Evolutionary conservation across 2,888 invertebrate genomes (phyloP).

Genomic region (Parascotia fuliginaria): DNA sequence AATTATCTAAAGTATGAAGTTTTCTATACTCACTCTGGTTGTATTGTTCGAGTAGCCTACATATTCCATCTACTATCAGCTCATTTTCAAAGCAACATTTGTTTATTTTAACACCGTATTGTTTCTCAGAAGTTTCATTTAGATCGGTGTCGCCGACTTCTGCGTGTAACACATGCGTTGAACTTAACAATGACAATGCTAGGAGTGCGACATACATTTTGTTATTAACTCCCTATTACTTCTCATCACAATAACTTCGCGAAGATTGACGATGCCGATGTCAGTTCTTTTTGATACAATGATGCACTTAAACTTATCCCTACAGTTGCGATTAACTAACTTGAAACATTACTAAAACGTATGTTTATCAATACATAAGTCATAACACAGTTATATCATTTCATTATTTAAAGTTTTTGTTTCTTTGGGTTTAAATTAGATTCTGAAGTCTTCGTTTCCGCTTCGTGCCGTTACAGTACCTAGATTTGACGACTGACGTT

Average conservation of each 20-base stretch:
- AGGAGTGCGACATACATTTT: constrained; percentile 51
- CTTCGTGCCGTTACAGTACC: constrained; percentile 16
- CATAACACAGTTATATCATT: too few relatives aligned
- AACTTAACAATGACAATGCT: constrained; percentile 66
- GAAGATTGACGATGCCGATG: constrained; percentile 11
- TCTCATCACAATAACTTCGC: constrained; percentile 36
- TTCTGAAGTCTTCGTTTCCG: constrained; percentile 20
- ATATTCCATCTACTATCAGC: constrained; percentile 88
- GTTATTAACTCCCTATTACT: constrained; percentile 27
- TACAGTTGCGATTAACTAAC: constrained; percentile 1
- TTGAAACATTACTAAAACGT: constrained; percentile 11
- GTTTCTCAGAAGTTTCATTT: constrained; percentile 77
- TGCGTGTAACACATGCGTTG: constrained; percentile 42
- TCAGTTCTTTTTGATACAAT: constrained; percentile 25
- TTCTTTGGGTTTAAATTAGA: constrained; percentile 29
- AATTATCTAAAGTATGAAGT: too few relatives aligned
- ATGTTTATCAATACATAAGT: constrained; percentile 4
- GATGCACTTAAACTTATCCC: constrained; percentile 21
- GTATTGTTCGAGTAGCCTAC: constrained; percentile 87
- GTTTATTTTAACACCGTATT: constrained; percentile 87
- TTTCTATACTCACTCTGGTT: constrained; percentile 86
- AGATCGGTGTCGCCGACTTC: constrained; percentile 71
- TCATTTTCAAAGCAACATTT: constrained; percentile 93
- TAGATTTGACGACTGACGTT: constrained; percentile 30
- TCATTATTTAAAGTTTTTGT: constrained; percentile 23